A percentile compares a stretch with the other conserved stretches of the same genome.
Conservation (phyloP, 1,140 invertebrate genomes). For the Littorina saxatilis region DNA sequence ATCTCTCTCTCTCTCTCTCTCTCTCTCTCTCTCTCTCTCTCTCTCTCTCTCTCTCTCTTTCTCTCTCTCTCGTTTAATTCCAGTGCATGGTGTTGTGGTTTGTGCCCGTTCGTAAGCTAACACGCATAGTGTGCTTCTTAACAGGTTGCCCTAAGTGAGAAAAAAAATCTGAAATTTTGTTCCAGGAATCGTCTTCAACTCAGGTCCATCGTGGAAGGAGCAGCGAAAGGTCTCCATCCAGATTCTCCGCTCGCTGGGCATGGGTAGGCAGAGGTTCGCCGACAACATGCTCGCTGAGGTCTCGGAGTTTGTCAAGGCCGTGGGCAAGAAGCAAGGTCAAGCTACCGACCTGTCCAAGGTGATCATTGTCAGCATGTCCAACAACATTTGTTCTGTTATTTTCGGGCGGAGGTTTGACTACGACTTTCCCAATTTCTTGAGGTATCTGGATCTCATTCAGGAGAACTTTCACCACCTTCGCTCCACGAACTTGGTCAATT, state of each 20-base stretch:
- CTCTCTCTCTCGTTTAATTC: too few relatives aligned
- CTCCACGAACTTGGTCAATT: slow-evolving; percentile 37
- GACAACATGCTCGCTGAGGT: slow-evolving; percentile 77
- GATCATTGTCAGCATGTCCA: slow-evolving; percentile 82
- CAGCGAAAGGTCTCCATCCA: slow-evolving; percentile 85
- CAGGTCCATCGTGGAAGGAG: slow-evolving; percentile 88
- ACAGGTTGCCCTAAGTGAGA: neutral
- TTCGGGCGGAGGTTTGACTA: slow-evolving; percentile 91
- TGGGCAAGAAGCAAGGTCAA: neutral
- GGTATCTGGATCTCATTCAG: slow-evolving; percentile 26
- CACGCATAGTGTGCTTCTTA: too few relatives aligned
- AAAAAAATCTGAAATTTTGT: neutral
- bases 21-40: too few relatives aligned
- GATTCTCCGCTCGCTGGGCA: slow-evolving; percentile 86
- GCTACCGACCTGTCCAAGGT: neutral
- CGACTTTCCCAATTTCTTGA: slow-evolving; percentile 45
- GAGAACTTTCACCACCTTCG: slow-evolving; percentile 34
- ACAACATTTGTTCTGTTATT: slow-evolving; percentile 92
- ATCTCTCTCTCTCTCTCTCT: too few relatives aligned
- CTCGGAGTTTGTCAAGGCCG: slow-evolving; percentile 34
- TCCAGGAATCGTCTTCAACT: slow-evolving; percentile 75
- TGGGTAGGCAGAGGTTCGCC: slow-evolving; percentile 83
- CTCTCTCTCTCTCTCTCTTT: too few relatives aligned
- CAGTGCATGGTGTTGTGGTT: too few relatives aligned
- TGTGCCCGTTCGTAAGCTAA: too few relatives aligned